Base-by-base conservation (phyloP, 2,797 vertebrate species). In the Paramormyrops hopkinsi region DNA sequence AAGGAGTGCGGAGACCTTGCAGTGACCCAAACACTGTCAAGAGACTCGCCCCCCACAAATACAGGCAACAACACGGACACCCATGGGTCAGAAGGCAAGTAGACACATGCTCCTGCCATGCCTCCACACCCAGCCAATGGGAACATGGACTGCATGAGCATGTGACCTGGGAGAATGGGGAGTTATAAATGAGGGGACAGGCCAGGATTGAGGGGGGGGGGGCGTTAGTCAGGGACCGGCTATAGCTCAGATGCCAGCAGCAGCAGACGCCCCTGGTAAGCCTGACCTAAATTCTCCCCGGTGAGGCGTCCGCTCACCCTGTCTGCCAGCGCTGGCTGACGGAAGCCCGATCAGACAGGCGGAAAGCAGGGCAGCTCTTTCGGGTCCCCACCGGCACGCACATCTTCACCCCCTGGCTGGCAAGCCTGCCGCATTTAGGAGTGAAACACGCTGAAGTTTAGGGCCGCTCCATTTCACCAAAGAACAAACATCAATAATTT, bases 211-310 rank as follows among this genome's bases (percentile, higher is more conserved):
- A 0, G 19, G n/a, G 6, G n/a, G 56, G n/a, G n/a, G n/a, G 5
- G 48, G 19, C 9, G 87, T 37, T 48, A 4, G 69, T 2, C 65
- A 62, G 51, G 69, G 33, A 3, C 22, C 8, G 19, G 7, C 9
- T 22, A 25, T 11, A 56, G n/a, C 22, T 84, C 53, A 17, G 33
- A 89, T 54, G 91, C 48, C 5, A 93, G 94, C 90, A 90, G 91
- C 88, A 90, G 94, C 91, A 90, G 94, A 92, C 79, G 91, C 90
- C 92, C 94, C 95, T 4, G 96, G 94, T 95, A 95, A 97, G 97
- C 96, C 95, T 97, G 97, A 98, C 97, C 97, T 96, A 97, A 94
- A 97, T 98, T 96, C 93, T 62, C 89, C 89, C 91, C 92, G 94
- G 93, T 94, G 96, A 96, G 92, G 93, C 91, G 97, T 98, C 97